Evolutionary conservation across 1,140 invertebrate genomes (phyloP).

Genomic region (Bacillus rossius): DNA sequence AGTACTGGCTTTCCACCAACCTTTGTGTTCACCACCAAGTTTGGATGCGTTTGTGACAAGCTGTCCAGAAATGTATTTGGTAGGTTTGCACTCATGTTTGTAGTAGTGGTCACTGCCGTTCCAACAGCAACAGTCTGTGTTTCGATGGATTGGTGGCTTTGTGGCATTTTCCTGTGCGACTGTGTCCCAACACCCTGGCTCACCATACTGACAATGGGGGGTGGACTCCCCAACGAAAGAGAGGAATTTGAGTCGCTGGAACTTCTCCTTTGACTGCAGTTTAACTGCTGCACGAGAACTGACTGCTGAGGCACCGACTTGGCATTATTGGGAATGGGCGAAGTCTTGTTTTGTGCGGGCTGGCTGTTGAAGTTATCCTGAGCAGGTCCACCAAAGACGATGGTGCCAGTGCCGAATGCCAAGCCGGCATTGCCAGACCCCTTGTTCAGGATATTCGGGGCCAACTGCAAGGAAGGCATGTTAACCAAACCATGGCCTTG

Average conservation of each 20-base stretch:
- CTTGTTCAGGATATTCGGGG: not conserved
- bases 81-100: not conserved
- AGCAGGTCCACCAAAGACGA: conserved; percentile 1
- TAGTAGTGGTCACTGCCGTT: not conserved
- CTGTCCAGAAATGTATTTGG: conserved; percentile 7
- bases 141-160: conserved; percentile 8
- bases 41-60: conserved; percentile 7
- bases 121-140: conserved; percentile 7
- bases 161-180: too few species aligned
- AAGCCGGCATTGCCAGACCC: not conserved
- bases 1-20: too few species aligned
- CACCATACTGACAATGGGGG: not conserved
- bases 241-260: conserved; percentile 2
- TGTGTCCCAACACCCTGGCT: not conserved
- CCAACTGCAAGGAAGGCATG: conserved; percentile 1
- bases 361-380: not conserved
- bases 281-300: conserved; percentile 5
- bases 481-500: conserved; percentile 2
- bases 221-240: conserved; percentile 5
- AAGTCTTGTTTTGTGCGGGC: conserved; percentile 1
- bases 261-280: not conserved
- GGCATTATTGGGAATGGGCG: not conserved
- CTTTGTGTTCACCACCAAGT: not conserved
- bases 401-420: conserved; percentile 7
- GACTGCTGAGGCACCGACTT: conserved; percentile 1